Evolutionary conservation across 2,797 vertebrate genomes (phyloP), one percentile per base, ranked within the genome.

Genomic region (Hybognathus amarus): DNA sequence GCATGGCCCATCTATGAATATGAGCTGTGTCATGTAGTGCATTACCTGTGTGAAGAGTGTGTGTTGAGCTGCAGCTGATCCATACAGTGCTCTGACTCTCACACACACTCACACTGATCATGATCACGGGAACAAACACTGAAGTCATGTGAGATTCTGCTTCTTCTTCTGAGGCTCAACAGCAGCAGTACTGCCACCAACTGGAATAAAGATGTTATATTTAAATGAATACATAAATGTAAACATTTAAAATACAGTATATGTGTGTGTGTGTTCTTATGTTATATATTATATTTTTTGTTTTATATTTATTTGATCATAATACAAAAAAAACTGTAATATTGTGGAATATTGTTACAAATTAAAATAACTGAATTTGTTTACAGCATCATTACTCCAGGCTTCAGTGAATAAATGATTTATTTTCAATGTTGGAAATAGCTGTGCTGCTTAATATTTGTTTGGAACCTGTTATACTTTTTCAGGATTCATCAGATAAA

Each of bases 81-180:
- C 63, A 54, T 52, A n/a, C 77, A 68, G 64, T 2, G 64, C 30
- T 27, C 64, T 38, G 38, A 52, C 52, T 68, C 92, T 94, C 94
- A 92, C 93, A 91, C 92, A 45, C 42, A 47, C 45, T 15, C 92
- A 45, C 42, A 47, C 45, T 15, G 12, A 47, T 15, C 45, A 91
- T 96, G 96, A 97, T 97, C 97, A 97, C 96, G 96, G 96, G 97
- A 96, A 97, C 97, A 97, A 97, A 97, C 96, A 97, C 94, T 94
- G 94, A 93, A 96, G 96, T 97, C 97, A 97, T 96, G 96, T 97
- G 96, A 96, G 95, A 40, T 18, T 20, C 47, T 38, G 22, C 36
- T 76, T 76, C 52, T 24, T 75, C 73, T 40, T 56, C 33, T 40
- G 52, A 6, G 73, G 33, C 5, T 24, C 11, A 4, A 17, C 17